Evolutionary conservation across 2,113 vertebrate species (phyloP).

Genomic region (Lucifuga dentata): DNA sequence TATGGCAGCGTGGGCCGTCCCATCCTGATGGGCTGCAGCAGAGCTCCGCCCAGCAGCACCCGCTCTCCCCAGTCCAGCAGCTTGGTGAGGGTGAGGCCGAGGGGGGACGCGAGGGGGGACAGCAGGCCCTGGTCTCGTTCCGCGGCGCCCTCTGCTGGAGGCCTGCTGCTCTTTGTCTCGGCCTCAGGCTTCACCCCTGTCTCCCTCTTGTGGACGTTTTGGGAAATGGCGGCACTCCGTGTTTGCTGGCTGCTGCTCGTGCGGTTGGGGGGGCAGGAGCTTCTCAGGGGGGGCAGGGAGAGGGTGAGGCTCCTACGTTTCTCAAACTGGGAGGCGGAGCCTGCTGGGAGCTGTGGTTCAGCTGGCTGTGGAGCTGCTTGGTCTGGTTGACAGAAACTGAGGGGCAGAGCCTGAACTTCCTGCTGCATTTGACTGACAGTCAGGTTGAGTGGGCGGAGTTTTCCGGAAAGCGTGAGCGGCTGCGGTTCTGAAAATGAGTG

Average conservation of each 20-base stretch:
- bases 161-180: not conserved
- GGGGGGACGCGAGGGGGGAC: slow-evolving; percentile 76
- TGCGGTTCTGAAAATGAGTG: slow-evolving; percentile 1
- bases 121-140: slow-evolving; percentile 52
- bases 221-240: not conserved
- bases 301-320: slow-evolving; percentile 78
- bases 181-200: not conserved
- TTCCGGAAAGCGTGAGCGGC: slow-evolving; percentile 46
- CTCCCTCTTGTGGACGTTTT: slow-evolving; percentile 29
- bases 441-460: slow-evolving; percentile 39
- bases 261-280: slow-evolving; percentile 13
- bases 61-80: slow-evolving; percentile 82
- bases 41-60: slow-evolving; percentile 74
- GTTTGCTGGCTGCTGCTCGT: not conserved
- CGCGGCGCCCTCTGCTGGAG: not conserved
- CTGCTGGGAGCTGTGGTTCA: slow-evolving; percentile 59
- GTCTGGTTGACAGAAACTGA: slow-evolving; percentile 1
- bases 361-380: slow-evolving; percentile 46
- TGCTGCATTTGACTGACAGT: slow-evolving; percentile 21
- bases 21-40: slow-evolving; percentile 75
- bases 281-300: slow-evolving; percentile 62
- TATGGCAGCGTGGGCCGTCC: slow-evolving; percentile 77
- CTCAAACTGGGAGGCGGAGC: slow-evolving; percentile 67
- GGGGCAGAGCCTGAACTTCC: slow-evolving; percentile 24
- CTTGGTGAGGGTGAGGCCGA: slow-evolving; percentile 78